Evolutionary conservation across 2,888 invertebrate genomes (phyloP).

Genomic region (Netelia fuscicornis): DNA sequence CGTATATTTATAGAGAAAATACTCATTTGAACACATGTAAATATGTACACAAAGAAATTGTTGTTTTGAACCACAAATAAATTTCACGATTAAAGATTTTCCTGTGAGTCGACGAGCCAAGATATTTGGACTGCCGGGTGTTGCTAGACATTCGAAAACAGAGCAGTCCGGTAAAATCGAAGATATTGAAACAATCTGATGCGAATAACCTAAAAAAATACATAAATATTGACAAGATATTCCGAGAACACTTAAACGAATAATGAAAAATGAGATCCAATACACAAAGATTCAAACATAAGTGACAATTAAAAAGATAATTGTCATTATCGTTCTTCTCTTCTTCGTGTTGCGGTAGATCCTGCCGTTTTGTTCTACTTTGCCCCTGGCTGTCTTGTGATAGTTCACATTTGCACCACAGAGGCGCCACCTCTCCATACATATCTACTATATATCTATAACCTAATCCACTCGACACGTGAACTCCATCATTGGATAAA

Average conservation of each 20-base stretch:
- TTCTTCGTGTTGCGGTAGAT: background rate
- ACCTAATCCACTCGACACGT: too few species aligned
- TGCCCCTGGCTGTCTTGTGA: background rate
- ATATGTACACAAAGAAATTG: background rate
- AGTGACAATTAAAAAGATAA: background rate
- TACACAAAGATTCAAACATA: background rate
- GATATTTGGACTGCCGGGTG: background rate
- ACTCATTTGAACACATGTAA: background rate
- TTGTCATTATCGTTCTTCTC: background rate
- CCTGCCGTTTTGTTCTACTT: background rate
- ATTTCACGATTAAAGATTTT: background rate
- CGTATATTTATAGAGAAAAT: background rate
- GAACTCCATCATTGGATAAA: too few species aligned
- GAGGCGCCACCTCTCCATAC: background rate
- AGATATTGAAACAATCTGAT: background rate
- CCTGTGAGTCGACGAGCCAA: background rate
- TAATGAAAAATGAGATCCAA: background rate
- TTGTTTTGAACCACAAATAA: background rate
- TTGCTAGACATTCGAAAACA: background rate
- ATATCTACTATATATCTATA: background rate
- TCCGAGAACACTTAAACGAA: background rate
- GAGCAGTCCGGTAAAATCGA: background rate
- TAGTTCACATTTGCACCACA: background rate
- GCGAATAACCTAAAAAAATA: too few species aligned
- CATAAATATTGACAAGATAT: too few species aligned